Evolutionary conservation across 2,888 invertebrate genomes (phyloP), one percentile per base, ranked within the genome.

Genomic region (Therioaphis trifolii): DNA sequence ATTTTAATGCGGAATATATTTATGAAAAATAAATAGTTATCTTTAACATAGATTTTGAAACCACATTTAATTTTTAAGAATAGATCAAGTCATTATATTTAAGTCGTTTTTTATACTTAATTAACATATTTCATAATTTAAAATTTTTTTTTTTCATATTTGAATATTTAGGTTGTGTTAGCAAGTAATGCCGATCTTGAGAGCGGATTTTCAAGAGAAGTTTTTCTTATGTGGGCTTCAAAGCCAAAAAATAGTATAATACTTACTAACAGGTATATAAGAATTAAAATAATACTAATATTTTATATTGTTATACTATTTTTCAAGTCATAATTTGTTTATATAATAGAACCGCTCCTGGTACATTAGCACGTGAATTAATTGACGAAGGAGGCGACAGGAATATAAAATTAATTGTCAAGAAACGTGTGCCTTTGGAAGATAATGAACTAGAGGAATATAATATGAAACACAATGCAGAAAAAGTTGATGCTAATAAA

Each of bases 141-240:
- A 35, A 35, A 35, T 35, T 5, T 35, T 35, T 35, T 35, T 35
- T 7, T 35, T 35, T 35, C 3, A 35, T 35, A 5, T 35, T 35
- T 35, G 35, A 35, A 35, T 35, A 43, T 80, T 35, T 69, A 91
- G 91, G 96, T 99, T 4, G 99, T 99, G 15, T 90, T 99, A 84
- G 97, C 98, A 0, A 98, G 98, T 87, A 95, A 94, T 86, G 94
- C 97, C 0, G 99, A 99, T 88, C 92, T 99, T 90, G 98, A 99
- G 89, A 93, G 94, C 86, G 99, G 99, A 0, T 99, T 95, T 89
- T 94, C 98, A 0, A 90, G 99, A 80, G 99, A 99, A 87, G 90
- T 99, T 35, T 99, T 99, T 89, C 90, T 97, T 3, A 93, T 95
- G 87, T 99, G 99, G 98, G 96, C 97, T 80, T 92, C 93, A 0